Base-by-base conservation (phyloP, 2,888 invertebrate species). In the Brachypterus glaber region DNA sequence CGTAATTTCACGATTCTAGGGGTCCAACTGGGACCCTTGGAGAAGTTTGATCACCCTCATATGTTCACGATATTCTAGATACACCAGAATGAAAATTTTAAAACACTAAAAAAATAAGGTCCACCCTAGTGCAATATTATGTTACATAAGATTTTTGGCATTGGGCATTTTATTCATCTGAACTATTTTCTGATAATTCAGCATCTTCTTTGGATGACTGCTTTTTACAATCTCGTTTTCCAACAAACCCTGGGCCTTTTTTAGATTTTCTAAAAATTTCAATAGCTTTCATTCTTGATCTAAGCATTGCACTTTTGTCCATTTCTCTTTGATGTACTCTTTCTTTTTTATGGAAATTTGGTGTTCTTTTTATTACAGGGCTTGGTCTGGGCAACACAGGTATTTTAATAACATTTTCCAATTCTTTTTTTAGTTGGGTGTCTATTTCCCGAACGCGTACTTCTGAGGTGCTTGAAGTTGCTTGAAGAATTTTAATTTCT, bases 301-400 rank as follows among this genome's bases (percentile, higher is more conserved):
- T 72, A 30, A 81, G 62, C 45, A 79, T 66, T 54, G 74, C 70
- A 43, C 70, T 67, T 58, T 77, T 74, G 46, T 80, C 77, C 43
- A 72, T 74, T 57, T 82, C 79, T 46, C 77, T 73, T 57, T 88
- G 87, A 1, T 84, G 85, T 55, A 88, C 86, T 1, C 73, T 58
- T 62, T 79, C 78, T 53, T 72, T 72, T 33, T 47, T 50, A 33
- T 58, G 57, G 27, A 61, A 29, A 41, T 39, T 46, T 11, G 52
- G 49, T 53, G 54, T 41, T 43, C 53, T 54, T 43, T 54, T 50
- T 1, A 57, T 53, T 30, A 56, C 44, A 5, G 45, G 32, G 42
- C 18, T 41, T 47, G 43, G 33, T 18, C 38, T 37, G 26, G 25
- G 12, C 32, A 13, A 17, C 13, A 14, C 42, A 11, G 40, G 46